Evolutionary conservation across 2,797 vertebrate species (phyloP).

Genomic region (Syngnathus rostellatus): DNA sequence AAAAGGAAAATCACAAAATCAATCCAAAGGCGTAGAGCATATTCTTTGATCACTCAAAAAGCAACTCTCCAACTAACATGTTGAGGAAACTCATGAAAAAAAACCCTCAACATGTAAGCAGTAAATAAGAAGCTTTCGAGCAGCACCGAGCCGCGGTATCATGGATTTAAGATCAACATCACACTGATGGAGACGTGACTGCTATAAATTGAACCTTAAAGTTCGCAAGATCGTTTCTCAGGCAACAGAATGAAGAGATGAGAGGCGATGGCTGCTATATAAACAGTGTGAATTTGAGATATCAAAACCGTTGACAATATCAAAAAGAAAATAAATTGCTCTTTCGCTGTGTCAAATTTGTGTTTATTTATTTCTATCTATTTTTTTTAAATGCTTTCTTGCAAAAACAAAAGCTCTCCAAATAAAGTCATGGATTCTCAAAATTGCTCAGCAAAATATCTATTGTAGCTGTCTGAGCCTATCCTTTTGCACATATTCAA

Average conservation of each 20-base stretch:
- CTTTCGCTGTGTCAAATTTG: too few species aligned
- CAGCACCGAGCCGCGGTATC: background rate
- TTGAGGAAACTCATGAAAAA: background rate
- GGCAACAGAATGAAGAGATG: background rate
- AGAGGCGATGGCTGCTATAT: background rate
- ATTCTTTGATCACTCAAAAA: background rate
- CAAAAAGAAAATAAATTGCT: too few species aligned
- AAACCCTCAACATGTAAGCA: background rate
- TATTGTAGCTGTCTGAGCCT: too few species aligned
- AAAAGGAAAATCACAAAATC: background rate
- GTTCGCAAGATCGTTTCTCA: background rate
- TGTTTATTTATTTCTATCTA: too few species aligned
- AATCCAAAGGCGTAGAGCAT: background rate
- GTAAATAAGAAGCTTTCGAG: background rate
- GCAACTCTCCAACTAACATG: background rate
- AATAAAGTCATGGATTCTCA: too few species aligned
- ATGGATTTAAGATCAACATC: conserved; percentile 1
- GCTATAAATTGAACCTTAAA: background rate
- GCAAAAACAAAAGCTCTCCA: too few species aligned
- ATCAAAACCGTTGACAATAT: too few species aligned
- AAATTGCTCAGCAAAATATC: too few species aligned
- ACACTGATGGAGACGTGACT: background rate
- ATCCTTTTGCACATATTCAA: background rate
- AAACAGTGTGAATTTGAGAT: too few species aligned
- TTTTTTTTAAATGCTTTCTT: too few species aligned